phyloP scores from a whole-genome alignment of 2,888 invertebrate genomes.

The Protonemura montana region DNA sequence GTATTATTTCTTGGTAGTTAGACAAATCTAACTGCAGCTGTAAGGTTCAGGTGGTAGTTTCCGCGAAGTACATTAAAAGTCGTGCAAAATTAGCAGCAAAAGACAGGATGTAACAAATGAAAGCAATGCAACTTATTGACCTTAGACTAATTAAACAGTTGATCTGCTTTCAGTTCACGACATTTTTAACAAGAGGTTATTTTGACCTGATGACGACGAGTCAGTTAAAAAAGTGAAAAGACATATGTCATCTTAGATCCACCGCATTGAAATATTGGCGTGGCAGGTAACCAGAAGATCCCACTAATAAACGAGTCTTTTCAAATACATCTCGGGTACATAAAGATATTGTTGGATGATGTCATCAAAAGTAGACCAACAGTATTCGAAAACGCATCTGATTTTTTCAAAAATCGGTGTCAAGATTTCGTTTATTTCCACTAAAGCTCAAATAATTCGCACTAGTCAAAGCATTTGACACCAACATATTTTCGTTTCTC shows the following conservation, averaged over 20 bases:
- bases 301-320: too few relatives aligned
- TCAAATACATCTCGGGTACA: not conserved
- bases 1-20: not conserved
- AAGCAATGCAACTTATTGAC: not conserved
- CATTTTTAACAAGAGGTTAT: not conserved
- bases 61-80: not conserved
- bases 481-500: not conserved
- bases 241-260: not conserved
- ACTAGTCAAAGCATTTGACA: not conserved
- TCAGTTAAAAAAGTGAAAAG: not conserved
- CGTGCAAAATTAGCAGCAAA: not conserved
- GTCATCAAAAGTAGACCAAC: not conserved
- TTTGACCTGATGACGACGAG: not conserved
- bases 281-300: not conserved
- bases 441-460: not conserved
- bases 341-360: not conserved
- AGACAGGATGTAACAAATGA: not conserved
- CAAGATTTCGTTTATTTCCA: not conserved
- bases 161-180: not conserved
- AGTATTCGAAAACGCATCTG: not conserved
- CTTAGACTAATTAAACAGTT: slow-evolving; percentile 5
- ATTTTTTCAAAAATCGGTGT: too few relatives aligned
- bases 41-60: not conserved
- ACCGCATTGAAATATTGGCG: not conserved
- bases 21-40: not conserved